These are phyloP conservation scores for Taphrorychus bicolor DNA, from an alignment of 2,888 invertebrate genomes.

Conservation along the genomic window DNA sequence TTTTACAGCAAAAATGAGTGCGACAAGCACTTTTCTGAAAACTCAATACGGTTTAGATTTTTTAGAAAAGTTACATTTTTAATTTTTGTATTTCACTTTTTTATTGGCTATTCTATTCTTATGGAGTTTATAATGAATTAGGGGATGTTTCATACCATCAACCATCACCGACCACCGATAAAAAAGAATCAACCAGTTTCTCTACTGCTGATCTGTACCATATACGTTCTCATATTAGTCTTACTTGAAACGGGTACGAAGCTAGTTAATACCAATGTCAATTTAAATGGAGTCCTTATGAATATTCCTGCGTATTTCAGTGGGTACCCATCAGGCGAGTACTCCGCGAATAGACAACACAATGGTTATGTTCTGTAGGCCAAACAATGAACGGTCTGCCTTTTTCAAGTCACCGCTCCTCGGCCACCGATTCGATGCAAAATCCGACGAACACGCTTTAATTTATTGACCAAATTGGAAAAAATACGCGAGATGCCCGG, in stretches of 20 bases:
- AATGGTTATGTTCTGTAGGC: slow-evolving; percentile 57
- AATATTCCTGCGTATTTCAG: slow-evolving; percentile 56
- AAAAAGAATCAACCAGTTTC: too few species aligned
- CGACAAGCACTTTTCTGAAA: too few species aligned
- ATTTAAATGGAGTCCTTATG: slow-evolving; percentile 47
- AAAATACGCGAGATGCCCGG: not conserved
- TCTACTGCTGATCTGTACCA: not conserved
- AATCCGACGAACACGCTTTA: slow-evolving; percentile 24
- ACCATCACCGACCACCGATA: too few species aligned
- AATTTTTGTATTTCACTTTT: too few species aligned
- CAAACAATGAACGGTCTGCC: slow-evolving; percentile 53
- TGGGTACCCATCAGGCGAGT: slow-evolving; percentile 52
- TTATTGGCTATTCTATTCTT: too few species aligned
- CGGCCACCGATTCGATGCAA: slow-evolving; percentile 22
- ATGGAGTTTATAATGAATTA: too few species aligned
- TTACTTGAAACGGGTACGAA: slow-evolving; percentile 4
- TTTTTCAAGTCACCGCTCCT: slow-evolving; percentile 54
- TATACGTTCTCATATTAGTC: slow-evolving; percentile 9
- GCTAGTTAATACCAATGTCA: slow-evolving; percentile 31
- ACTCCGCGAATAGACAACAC: slow-evolving; percentile 58
- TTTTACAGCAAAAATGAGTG: too few species aligned
- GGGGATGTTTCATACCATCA: too few species aligned
- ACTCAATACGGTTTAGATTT: too few species aligned
- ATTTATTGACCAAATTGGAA: slow-evolving; percentile 29
- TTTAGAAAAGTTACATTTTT: too few species aligned